A percentile compares a stretch with the other conserved stretches of the same genome.
Evolutionary conservation across 2,113 vertebrate genomes (phyloP).

Genomic region (Apeltes quadracus): DNA sequence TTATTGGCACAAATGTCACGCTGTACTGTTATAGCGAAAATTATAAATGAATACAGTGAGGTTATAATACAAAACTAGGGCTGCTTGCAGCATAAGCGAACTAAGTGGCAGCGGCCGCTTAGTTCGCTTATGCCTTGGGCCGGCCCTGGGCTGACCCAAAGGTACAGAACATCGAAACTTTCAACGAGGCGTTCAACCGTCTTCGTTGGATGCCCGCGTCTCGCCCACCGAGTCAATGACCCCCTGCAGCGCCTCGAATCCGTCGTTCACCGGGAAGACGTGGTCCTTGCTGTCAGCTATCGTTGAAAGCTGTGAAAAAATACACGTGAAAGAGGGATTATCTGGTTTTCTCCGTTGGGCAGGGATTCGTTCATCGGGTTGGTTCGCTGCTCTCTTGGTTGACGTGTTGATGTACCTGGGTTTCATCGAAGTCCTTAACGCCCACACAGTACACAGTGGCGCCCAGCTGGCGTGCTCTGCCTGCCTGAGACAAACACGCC

Average conservation of each 20-base stretch:
- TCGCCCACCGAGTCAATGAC: constrained; percentile 93
- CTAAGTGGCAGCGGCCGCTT: too few relatives aligned
- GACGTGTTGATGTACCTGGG: constrained; percentile 84
- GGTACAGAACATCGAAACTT: not conserved
- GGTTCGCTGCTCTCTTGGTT: not conserved
- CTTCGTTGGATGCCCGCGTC: not conserved
- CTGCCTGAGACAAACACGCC: constrained; percentile 80
- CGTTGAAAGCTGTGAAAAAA: constrained; percentile 89
- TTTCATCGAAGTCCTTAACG: constrained; percentile 99
- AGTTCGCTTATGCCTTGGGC: too few relatives aligned
- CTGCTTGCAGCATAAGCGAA: too few relatives aligned
- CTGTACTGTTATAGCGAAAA: too few relatives aligned
- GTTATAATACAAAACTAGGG: too few relatives aligned
- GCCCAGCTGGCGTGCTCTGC: constrained; percentile 90
- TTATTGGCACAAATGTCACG: too few relatives aligned
- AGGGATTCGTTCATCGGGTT: not conserved
- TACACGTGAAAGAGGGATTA: constrained; percentile 2
- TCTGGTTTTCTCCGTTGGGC: not conserved
- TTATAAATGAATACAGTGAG: too few relatives aligned
- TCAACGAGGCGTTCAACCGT: not conserved
- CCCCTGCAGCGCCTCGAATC: constrained; percentile 94
- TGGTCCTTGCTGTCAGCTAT: constrained; percentile 97
- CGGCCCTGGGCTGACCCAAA: too few relatives aligned
- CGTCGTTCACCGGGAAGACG: constrained; percentile 96
- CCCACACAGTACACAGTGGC: constrained; percentile 97